Conservation (phyloP, 2,888 invertebrate species). For the Plagodis dolabraria region DNA sequence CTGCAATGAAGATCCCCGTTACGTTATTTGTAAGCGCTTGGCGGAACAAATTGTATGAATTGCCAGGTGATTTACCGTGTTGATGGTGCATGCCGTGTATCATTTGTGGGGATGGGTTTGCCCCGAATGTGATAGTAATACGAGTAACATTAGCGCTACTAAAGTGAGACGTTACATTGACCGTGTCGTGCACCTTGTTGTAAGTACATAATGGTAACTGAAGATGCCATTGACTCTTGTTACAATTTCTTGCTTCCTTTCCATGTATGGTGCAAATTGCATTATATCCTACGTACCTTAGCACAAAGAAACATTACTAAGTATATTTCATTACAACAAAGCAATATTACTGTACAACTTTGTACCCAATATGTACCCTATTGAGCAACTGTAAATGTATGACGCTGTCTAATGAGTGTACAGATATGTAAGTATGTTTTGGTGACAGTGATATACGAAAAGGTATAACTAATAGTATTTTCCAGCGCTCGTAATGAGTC, state of each 20-base stretch:
- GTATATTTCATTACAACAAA: too few species aligned
- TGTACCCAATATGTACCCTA: too few species aligned
- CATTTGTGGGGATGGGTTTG: constrained; percentile 44
- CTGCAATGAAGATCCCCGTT: constrained; percentile 39
- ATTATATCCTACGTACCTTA: not conserved
- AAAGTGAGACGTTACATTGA: constrained; percentile 25
- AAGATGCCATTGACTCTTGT: constrained; percentile 33
- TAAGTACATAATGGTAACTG: constrained; percentile 19
- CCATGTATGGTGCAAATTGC: not conserved
- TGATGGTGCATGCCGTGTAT: constrained; percentile 38
- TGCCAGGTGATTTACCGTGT: constrained; percentile 46
- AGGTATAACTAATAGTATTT: constrained; percentile 2
- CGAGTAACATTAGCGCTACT: constrained; percentile 42
- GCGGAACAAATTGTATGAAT: constrained; percentile 57
- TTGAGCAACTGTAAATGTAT: too few species aligned
- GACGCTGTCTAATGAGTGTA: not conserved
- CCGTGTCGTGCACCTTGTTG: constrained; percentile 17
- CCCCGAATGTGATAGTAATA: constrained; percentile 52
- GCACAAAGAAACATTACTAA: constrained; percentile 2
- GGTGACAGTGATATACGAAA: constrained; percentile 7
- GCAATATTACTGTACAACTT: too few species aligned
- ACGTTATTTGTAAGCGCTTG: constrained; percentile 35
- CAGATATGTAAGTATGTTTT: not conserved
- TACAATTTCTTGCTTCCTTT: constrained; percentile 12
- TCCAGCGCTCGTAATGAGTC: constrained; percentile 8